phyloP scores from a whole-genome alignment of 1,140 invertebrate species.

The Tribolium castaneum region DNA sequence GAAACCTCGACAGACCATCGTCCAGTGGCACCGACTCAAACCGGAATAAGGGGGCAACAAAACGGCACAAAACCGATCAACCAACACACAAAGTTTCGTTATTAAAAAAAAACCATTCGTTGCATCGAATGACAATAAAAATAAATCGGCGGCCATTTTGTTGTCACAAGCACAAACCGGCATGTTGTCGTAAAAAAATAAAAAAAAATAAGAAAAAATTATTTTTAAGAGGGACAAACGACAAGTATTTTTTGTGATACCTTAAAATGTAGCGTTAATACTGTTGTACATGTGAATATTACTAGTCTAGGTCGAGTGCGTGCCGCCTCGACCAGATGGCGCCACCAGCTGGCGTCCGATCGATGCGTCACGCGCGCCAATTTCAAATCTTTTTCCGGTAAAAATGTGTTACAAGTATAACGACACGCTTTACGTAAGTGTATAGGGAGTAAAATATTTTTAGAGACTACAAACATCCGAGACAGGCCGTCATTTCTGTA shows the following conservation, averaged over 20 bases:
- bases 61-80: constrained; percentile 25
- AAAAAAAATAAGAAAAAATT: constrained; percentile 45
- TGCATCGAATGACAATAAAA: background rate
- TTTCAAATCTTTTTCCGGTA: constrained; percentile 8
- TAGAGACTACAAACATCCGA: constrained; percentile 8
- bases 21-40: constrained; percentile 91
- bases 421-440: constrained; percentile 35
- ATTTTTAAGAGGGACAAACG: constrained; percentile 44
- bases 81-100: background rate
- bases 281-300: constrained; percentile 59
- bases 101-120: background rate
- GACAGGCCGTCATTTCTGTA: constrained; percentile 41
- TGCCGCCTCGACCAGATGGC: background rate
- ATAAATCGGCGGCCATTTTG: background rate
- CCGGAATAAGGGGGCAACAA: constrained; percentile 73
- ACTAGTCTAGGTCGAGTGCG: constrained; percentile 48
- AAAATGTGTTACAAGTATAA: constrained; percentile 49
- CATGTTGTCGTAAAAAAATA: background rate
- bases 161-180: background rate
- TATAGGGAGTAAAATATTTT: constrained; percentile 25
- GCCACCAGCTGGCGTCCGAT: background rate
- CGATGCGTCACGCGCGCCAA: background rate
- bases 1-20: constrained; percentile 91
- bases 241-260: constrained; percentile 61
- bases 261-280: constrained; percentile 57